phyloP scores from a whole-genome alignment of 2,797 vertebrate species.

The Bryconaethiops microstoma region DNA sequence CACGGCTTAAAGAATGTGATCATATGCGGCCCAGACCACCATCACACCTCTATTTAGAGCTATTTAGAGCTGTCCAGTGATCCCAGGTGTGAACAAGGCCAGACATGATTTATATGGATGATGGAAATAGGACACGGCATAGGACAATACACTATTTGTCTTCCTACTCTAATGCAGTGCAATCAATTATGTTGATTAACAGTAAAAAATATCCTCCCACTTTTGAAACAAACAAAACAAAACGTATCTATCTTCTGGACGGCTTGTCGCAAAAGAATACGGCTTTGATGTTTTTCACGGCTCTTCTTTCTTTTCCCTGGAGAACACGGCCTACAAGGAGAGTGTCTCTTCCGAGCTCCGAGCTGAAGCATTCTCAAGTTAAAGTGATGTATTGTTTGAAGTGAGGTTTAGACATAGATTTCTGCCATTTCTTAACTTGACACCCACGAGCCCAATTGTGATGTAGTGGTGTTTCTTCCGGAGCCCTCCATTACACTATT shows the following conservation, averaged over 20 bases:
- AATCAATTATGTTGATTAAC: conserved; percentile 12
- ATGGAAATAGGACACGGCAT: too few species aligned
- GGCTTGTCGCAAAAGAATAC: background rate
- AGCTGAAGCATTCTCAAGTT: background rate
- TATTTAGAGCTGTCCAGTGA: too few species aligned
- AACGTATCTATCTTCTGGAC: background rate
- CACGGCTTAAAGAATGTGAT: too few species aligned
- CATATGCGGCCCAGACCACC: too few species aligned
- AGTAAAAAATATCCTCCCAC: background rate
- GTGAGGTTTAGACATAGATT: background rate
- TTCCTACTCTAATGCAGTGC: background rate
- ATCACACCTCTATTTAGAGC: too few species aligned
- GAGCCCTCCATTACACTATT: conserved; percentile 23
- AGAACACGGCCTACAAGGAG: background rate
- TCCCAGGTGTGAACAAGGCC: too few species aligned
- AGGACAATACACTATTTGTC: background rate
- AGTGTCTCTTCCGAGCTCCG: background rate
- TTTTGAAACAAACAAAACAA: background rate
- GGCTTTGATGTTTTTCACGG: background rate
- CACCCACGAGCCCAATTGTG: background rate
- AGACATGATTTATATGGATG: too few species aligned
- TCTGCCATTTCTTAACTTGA: conserved; percentile 12
- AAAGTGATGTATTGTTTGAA: background rate
- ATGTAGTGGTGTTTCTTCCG: background rate
- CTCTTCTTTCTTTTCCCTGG: background rate